Base-by-base conservation (phyloP, 2,888 invertebrate genomes). In the Xylophagus ater region DNA sequence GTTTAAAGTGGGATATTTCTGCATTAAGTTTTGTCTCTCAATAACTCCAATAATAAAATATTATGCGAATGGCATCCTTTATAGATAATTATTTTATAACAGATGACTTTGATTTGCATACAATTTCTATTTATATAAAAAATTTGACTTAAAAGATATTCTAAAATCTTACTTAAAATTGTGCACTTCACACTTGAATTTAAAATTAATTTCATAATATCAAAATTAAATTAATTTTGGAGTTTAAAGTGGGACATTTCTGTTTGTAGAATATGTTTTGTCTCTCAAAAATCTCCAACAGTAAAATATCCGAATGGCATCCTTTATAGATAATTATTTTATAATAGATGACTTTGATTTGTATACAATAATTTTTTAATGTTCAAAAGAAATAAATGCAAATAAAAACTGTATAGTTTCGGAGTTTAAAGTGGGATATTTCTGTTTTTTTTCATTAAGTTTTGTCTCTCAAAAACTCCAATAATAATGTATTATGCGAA, bases 91-190 rank as follows among this genome's bases (percentile, higher is more conserved):
- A 40, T 42, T 42, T 43, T 48, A 45, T 23, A 34, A 17, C 47
- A 49, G 49, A 50, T 40, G 49, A 51, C 47, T 49, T 47, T 32
- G 44, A 46, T 49, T 48, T 37, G 42, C 30, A 37, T 34, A 50
- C 47, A 42, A n/a, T n/a, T n/a, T n/a, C n/a, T n/a, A n/a, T n/a
- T n/a, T n/a, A n/a, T n/a, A n/a, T n/a, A n/a, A n/a, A n/a, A n/a
- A n/a, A n/a, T n/a, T n/a, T n/a, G n/a, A n/a, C n/a, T n/a, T n/a
- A n/a, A n/a, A n/a, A n/a, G n/a, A n/a, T n/a, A n/a, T n/a, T n/a
- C n/a, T n/a, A n/a, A n/a, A n/a, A n/a, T n/a, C n/a, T n/a, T n/a
- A n/a, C n/a, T n/a, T n/a, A n/a, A n/a, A n/a, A n/a, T n/a, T n/a
- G n/a, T n/a, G n/a, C n/a, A n/a, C n/a, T n/a, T n/a, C n/a, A n/a